Conservation (phyloP, 1,140 invertebrate genomes). For the Sinella curviseta region DNA sequence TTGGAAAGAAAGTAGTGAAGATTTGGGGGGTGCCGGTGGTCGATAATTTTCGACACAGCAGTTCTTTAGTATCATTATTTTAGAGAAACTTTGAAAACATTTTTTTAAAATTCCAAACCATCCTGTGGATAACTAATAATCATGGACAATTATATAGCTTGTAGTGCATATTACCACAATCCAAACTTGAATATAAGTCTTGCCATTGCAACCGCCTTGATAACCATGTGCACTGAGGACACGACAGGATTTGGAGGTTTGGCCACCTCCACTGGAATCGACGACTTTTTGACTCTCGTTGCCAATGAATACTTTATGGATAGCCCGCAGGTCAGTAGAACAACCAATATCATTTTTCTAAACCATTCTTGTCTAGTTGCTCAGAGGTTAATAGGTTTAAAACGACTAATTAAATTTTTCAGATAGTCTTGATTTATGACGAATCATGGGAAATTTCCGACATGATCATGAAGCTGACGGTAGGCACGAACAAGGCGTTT, state of each 20-base stretch:
- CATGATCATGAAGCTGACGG: conserved; percentile 36
- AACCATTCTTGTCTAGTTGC: no score
- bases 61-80: no score
- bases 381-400: conserved; percentile 42
- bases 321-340: conserved; percentile 34
- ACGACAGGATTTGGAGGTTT: conserved; percentile 6
- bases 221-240: conserved; percentile 32
- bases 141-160: no score
- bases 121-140: no score
- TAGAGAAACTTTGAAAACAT: no score
- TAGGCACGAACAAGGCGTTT: conserved; percentile 36
- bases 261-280: conserved; percentile 28
- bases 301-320: conserved; percentile 42
- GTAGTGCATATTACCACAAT: conserved; percentile 25
- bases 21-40: no score
- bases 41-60: no score
- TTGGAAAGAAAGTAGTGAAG: no score
- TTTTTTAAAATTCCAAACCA: no score
- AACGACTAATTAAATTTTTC: conserved; percentile 47
- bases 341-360: no score
- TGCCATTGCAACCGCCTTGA: conserved; percentile 33
- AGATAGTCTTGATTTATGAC: no score
- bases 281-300: conserved; percentile 37
- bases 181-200: conserved; percentile 26
- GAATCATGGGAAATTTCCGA: no score